Evolutionary conservation across 2,888 invertebrate species (phyloP), one percentile per base, ranked within the genome.

Genomic region (Argyra leucocephala): DNA sequence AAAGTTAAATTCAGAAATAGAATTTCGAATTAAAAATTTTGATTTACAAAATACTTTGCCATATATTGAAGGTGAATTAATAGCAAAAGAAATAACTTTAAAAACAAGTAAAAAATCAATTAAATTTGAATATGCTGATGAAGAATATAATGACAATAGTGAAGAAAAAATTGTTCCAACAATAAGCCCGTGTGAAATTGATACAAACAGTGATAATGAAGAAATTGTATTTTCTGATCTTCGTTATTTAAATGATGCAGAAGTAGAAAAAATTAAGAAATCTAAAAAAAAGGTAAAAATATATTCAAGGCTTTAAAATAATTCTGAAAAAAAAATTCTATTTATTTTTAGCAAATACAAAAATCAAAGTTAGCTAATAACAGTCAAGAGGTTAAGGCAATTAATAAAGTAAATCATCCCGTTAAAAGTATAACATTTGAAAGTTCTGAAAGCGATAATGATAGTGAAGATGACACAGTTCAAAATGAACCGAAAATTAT

Each of bases 1-100:
- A 10, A 82, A 82, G 5, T 71, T 80, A 68, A 75, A 79, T 26
- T 79, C 84, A 21, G 74, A 79, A 57, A 74, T 80, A 7, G 74
- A 74, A 63, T 76, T 80, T 68, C 73, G 73, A 3, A 77, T 80
- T 48, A 77, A 75, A 24, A 72, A 75, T 12, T 80, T 76, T 57
- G 73, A 78, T 65, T 69, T 80, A 22, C 70, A 74, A 64, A 74
- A 72, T 69, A 67, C 71, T 0, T 74, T 78, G 70, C 80, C 80
- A 0, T 79, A 74, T 24, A 79, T 80, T 61, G 78, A 79, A 67
- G 80, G 79, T 1, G 77, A 78, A 67, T 62, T 75, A 0, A 65
- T 79, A 31, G 69, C 69, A 10, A 61, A 24, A 31, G 61, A 61
- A 61, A 21, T 26, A 9, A 18, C 61, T 18, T 9, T 61, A n/a